Evolutionary conservation across 2,888 invertebrate genomes (phyloP), one percentile per base, ranked within the genome.

Genomic region (Lasioglossum malachurum): DNA sequence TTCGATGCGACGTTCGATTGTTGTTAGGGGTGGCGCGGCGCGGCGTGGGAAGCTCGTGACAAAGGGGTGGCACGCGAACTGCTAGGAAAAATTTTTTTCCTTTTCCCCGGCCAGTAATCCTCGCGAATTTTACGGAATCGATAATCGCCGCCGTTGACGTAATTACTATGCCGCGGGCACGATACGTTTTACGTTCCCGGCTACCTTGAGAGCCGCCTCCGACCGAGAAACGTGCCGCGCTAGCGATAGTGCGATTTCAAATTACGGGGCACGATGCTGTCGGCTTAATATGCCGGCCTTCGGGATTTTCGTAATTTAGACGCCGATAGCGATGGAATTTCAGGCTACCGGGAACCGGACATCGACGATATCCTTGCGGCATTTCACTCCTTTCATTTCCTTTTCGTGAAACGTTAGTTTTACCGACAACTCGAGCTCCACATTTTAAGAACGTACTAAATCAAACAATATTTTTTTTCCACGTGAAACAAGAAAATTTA

Each of bases 121-220:
- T n/a, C 38, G 85, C 38, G 41, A 73, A 76, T 77, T 83, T 67
- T 69, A n/a, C 71, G 2, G 31, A 83, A 87, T 87, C 81, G 80
- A 87, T 83, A 77, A 83, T 67, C 60, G 60, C 49, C 69, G 67
- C 31, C 60, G 77, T 84, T 80, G 46, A 75, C 71, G 82, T 74
- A 81, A 87, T 89, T 88, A 83, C 77, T 60, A 38, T 78, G 74
- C 69, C 14, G 79, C 49, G 77, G 49, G 38, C 86, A 84, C 82
- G 84, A 86, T 85, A 88, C 81, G 75, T 82, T 88, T 84, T 84
- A 73, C 74, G 80, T 69, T 53, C 67, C 75, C 46, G 12, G 71
- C 79, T 86, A 83, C 86, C 90, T 90, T 88, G 85, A 88, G 72
- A 71, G 57, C 72, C 75, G 41, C 82, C 69, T 41, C 78, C 78